These are phyloP conservation scores for Marisa cornuarietis DNA, from an alignment of 1,140 invertebrate species.

Conservation along the genomic window DNA sequence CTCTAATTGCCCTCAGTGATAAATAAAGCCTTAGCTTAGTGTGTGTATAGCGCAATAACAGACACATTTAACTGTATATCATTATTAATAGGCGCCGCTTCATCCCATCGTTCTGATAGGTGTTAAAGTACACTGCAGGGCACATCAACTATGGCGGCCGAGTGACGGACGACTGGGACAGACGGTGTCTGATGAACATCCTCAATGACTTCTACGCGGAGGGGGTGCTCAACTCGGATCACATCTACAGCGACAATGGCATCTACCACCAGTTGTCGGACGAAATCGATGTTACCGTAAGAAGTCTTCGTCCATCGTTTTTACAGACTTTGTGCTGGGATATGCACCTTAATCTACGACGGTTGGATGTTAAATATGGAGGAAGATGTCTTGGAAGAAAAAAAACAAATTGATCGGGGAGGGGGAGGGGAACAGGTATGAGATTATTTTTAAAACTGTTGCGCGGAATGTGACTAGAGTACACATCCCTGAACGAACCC, in stretches of 20 bases:
- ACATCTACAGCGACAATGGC: slow-evolving; percentile 57
- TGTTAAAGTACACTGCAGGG: slow-evolving; percentile 66
- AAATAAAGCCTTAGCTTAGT: neutral
- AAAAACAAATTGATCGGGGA: no score
- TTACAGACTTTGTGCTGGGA: slow-evolving; percentile 21
- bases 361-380: neutral
- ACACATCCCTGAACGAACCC: neutral
- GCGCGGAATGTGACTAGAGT: neutral
- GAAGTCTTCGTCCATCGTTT: slow-evolving; percentile 28
- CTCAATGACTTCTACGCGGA: slow-evolving; percentile 62
- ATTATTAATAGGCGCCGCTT: neutral
- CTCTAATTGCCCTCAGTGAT: neutral
- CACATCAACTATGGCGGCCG: slow-evolving; percentile 68
- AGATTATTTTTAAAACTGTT: no score
- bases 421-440: no score
- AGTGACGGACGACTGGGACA: slow-evolving; percentile 68
- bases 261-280: slow-evolving; percentile 63
- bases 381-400: no score
- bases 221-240: slow-evolving; percentile 50
- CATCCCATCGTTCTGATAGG: slow-evolving; percentile 40
- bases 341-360: neutral
- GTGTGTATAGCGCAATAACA: neutral
- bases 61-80: no score
- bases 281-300: slow-evolving; percentile 63
- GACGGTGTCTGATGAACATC: slow-evolving; percentile 65